phyloP scores from a whole-genome alignment of 2,113 vertebrate genomes.

The Zootoca vivipara region DNA sequence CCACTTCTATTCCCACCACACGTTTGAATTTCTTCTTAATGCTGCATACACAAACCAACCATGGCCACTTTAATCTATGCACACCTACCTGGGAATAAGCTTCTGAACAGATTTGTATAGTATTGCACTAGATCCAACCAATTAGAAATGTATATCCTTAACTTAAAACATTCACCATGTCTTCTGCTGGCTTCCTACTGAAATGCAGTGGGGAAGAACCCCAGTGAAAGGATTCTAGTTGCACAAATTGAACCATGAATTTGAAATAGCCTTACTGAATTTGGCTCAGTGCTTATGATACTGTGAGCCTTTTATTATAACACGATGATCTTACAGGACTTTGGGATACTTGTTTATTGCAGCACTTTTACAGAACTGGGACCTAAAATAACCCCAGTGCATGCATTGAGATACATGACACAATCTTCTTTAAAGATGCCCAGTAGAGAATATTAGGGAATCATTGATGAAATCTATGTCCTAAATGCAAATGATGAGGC shows the following conservation, averaged over 20 bases:
- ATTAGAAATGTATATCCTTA: background rate
- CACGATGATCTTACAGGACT: background rate
- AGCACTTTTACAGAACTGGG: background rate
- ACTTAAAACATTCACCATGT: background rate
- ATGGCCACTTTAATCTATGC: too few relatives aligned
- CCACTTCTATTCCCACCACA: too few relatives aligned
- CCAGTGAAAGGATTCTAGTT: background rate
- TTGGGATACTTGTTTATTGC: background rate
- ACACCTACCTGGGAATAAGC: background rate
- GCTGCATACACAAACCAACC: too few relatives aligned
- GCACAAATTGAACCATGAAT: background rate
- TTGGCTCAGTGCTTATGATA: background rate
- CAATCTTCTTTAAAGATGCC: background rate
- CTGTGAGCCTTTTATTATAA: background rate
- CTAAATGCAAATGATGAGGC: slow-evolving; percentile 34
- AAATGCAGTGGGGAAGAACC: background rate
- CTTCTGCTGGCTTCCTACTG: too few relatives aligned
- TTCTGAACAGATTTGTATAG: background rate
- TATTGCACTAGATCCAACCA: background rate
- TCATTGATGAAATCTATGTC: slow-evolving; percentile 18
- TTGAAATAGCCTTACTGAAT: background rate
- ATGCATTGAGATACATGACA: background rate
- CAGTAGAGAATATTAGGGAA: background rate
- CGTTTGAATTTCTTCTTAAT: too few relatives aligned
- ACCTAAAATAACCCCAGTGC: background rate